These are phyloP conservation scores for Drosophila paucipuncta DNA, from an alignment of 2,888 invertebrate genomes.

Conservation along the genomic window DNA sequence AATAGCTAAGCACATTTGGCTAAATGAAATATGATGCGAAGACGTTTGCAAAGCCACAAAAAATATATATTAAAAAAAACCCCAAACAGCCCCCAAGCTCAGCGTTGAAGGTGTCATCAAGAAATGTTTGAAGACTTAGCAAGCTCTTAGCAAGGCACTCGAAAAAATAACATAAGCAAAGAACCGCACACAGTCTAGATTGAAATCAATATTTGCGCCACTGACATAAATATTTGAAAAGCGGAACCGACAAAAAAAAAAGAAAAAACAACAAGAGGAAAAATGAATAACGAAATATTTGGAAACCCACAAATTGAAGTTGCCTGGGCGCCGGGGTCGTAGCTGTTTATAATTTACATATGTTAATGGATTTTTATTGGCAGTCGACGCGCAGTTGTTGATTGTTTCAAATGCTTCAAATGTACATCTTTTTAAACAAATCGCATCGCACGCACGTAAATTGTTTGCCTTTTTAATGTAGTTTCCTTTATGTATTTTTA, in stretches of 20 bases:
- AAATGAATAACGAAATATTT: constrained; percentile 8
- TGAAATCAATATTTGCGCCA: constrained; percentile 74
- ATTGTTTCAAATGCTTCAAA: constrained; percentile 39
- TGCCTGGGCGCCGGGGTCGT: constrained; percentile 18
- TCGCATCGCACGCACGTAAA: constrained; percentile 50
- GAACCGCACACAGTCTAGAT: constrained; percentile 35
- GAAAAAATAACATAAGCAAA: constrained; percentile 17
- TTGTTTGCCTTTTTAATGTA: constrained; percentile 15
- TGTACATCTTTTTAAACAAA: constrained; percentile 41
- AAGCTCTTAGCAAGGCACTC: constrained; percentile 27
- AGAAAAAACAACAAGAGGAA: background rate
- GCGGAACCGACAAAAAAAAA: constrained; percentile 1
- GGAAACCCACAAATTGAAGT: constrained; percentile 38
- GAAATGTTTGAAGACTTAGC: constrained; percentile 25
- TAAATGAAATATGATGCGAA: constrained; percentile 7
- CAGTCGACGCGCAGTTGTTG: constrained; percentile 50
- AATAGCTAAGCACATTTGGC: background rate
- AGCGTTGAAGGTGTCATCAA: constrained; percentile 25
- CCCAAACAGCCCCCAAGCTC: background rate
- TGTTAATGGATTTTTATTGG: constrained; percentile 63
- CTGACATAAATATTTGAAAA: constrained; percentile 63
- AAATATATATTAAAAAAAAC: background rate
- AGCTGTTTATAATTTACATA: constrained; percentile 70
- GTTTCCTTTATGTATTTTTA: constrained; percentile 24
- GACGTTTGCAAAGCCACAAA: background rate